phyloP scores from a whole-genome alignment of 2,113 vertebrate genomes.

The Malaclemys terrapin region DNA sequence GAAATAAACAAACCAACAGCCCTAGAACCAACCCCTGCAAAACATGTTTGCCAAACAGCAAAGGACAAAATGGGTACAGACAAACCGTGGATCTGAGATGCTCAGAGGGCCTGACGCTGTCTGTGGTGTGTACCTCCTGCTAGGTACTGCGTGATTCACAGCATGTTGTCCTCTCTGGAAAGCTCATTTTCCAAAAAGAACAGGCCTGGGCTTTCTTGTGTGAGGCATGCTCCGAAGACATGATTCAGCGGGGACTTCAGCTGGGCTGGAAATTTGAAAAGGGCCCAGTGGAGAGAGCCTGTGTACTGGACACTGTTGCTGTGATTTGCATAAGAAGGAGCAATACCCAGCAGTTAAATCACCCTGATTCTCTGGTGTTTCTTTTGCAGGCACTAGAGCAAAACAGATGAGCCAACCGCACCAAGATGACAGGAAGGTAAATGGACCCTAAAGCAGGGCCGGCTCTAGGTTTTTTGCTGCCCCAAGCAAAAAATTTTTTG shows the following conservation, averaged over 20 bases:
- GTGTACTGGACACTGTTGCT: background rate
- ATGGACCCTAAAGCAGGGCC: background rate
- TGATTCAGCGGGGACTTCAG: background rate
- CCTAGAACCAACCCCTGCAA: constrained; percentile 20
- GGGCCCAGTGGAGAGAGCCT: background rate
- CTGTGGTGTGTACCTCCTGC: constrained; percentile 19
- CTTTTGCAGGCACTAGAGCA: constrained; percentile 48
- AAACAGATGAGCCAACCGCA: constrained; percentile 19
- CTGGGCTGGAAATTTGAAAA: constrained; percentile 11
- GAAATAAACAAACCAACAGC: background rate
- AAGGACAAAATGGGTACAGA: constrained; percentile 25
- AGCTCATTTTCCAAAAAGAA: constrained; percentile 24
- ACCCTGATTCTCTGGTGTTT: background rate
- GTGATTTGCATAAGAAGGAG: background rate
- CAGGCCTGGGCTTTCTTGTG: constrained; percentile 33
- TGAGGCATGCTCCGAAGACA: background rate
- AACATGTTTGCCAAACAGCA: constrained; percentile 27
- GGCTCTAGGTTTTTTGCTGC: no score
- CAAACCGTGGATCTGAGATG: constrained; percentile 24
- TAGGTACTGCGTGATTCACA: background rate
- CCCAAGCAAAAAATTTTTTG: no score
- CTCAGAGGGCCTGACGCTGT: constrained; percentile 23
- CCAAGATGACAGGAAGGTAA: constrained; percentile 71
- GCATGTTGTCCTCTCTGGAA: constrained; percentile 8
- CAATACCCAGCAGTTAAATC: background rate